A percentile compares a stretch with the other conserved stretches of the same genome.
These are phyloP conservation scores for Pelochelys cantorii DNA, from an alignment of 2,797 vertebrate genomes.

Conservation along the genomic window DNA sequence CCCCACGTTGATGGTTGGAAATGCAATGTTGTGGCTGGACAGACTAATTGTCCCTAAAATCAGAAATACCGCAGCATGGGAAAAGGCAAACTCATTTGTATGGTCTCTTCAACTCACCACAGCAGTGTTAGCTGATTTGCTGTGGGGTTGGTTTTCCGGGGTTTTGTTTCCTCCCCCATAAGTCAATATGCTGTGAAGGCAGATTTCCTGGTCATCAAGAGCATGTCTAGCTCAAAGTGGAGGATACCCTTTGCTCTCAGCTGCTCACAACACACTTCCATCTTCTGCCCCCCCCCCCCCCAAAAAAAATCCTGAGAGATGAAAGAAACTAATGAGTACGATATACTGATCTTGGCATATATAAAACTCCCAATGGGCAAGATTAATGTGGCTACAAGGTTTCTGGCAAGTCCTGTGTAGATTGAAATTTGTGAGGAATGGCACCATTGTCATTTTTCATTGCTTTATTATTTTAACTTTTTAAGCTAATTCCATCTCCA, in stretches of 20 bases:
- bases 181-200: not conserved
- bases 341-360: not conserved
- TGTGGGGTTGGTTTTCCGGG: not conserved
- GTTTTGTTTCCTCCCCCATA: fast-evolving
- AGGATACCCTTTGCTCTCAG: not conserved
- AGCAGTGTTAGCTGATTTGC: not conserved
- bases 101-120: not conserved
- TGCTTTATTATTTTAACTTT: not conserved
- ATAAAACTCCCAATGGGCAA: not conserved
- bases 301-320: not conserved
- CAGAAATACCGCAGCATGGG: fast-evolving
- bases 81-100: not conserved
- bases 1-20: fast-evolving
- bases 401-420: slow-evolving; percentile 9
- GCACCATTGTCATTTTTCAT: not conserved
- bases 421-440: not conserved
- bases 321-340: not conserved
- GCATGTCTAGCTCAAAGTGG: not conserved
- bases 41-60: not conserved
- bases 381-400: fast-evolving
- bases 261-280: not conserved
- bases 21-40: fast-evolving
- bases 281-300: too few species aligned
- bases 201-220: not conserved
- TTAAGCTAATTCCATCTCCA: slow-evolving; percentile 30